Conservation (phyloP, 2,888 invertebrate species). For the Pediacus dermestoides region DNA sequence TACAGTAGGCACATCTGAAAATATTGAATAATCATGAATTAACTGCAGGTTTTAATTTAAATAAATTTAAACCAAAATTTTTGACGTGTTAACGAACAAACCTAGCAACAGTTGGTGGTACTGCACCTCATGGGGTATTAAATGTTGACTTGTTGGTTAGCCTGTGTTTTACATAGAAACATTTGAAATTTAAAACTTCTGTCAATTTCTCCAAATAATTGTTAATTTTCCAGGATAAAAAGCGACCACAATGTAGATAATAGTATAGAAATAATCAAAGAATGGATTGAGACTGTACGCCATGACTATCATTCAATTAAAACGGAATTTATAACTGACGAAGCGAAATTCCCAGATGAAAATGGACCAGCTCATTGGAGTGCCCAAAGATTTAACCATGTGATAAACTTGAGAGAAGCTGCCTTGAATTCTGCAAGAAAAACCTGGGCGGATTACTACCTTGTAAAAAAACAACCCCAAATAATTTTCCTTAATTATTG, state of each 20-base stretch:
- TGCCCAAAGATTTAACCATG: constrained; percentile 65
- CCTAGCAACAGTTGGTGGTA: too few species aligned
- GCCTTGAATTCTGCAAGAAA: constrained; percentile 68
- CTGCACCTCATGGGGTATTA: too few species aligned
- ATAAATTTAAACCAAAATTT: too few species aligned
- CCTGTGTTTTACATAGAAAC: too few species aligned
- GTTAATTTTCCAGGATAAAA: constrained; percentile 69
- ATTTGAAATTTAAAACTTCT: too few species aligned
- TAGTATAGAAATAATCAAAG: constrained; percentile 66
- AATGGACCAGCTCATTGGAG: constrained; percentile 72
- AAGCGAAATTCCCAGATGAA: constrained; percentile 56
- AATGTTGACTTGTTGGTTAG: too few species aligned
- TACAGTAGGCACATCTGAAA: too few species aligned
- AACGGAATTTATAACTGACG: constrained; percentile 52
- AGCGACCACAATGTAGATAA: constrained; percentile 85
- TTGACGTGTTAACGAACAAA: too few species aligned
- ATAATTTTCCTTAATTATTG: neutral
- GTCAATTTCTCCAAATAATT: too few species aligned
- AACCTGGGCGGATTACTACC: constrained; percentile 85
- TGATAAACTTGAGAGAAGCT: constrained; percentile 75
- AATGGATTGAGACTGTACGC: constrained; percentile 65
- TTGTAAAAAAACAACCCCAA: constrained; percentile 58
- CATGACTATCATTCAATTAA: constrained; percentile 70
- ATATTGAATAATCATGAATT: too few species aligned
- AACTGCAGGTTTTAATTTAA: too few species aligned